Evolutionary conservation across 2,888 invertebrate species (phyloP), one percentile per base, ranked within the genome.

Genomic region (Hirtodrosophila duncani): DNA sequence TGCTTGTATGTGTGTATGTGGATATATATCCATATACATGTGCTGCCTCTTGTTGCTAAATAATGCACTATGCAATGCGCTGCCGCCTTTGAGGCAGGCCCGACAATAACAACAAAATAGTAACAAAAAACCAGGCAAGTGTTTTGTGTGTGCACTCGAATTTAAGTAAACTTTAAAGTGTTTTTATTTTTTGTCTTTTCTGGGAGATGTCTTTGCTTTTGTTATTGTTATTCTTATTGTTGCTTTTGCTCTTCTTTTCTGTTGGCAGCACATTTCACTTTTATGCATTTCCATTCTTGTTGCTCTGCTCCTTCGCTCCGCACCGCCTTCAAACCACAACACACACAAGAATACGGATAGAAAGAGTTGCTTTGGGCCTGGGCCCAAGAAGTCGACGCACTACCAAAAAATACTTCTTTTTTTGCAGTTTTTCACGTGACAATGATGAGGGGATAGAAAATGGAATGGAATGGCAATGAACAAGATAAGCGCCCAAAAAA

Each of bases 251-350:
- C 14, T 44, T 53, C 51, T 41, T 58, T n/a, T n/a, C n/a, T 45
- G 48, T 55, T 50, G 44, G 30, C 58, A 59, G 56, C 52, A 52
- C 65, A 64, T 68, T 70, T 70, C 62, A 58, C 68, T 77, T 78
- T 69, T 50, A 52, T 69, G 53, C 70, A 53, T 57, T 53, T 41
- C 31, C 38, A 65, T 72, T 65, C 63, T 53, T 63, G 5, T 20
- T 11, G 16, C 24, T 18, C 31, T 9, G 3, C 38, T 10, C 11
- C 24, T 3, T 37, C 11, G 10, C 11, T 10, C 13, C 13, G 11
- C 29, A 2, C 13, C 8, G 10, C 14, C 1, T 4, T 27, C n/a
- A n/a, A n/a, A n/a, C n/a, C n/a, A n/a, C n/a, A n/a, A n/a, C n/a
- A n/a, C n/a, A n/a, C n/a, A n/a, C n/a, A n/a, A n/a, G n/a, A n/a